A percentile compares a stretch with the other conserved stretches of the same genome.
These are phyloP conservation scores for Congeria kusceri DNA, from an alignment of 2,888 invertebrate genomes.

Conservation along the genomic window DNA sequence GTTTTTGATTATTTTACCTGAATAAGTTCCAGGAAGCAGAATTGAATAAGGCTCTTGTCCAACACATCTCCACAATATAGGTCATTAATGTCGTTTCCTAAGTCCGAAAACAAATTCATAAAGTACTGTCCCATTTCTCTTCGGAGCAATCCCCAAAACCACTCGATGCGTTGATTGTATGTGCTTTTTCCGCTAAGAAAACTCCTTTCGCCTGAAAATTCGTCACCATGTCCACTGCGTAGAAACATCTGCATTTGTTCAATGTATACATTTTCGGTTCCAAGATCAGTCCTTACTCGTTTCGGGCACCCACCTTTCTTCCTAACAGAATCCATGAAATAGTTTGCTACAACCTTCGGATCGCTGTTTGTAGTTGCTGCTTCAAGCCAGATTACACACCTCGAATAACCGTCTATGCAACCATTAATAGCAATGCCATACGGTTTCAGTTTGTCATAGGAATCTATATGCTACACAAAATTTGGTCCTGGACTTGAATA, in stretches of 20 bases:
- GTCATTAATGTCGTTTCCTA: constrained; percentile 9
- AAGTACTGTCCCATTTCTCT: constrained; percentile 23
- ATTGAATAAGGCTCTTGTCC: constrained; percentile 31
- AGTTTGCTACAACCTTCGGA: constrained; percentile 42
- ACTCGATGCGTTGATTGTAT: constrained; percentile 15
- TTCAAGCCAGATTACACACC: constrained; percentile 56
- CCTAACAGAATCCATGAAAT: constrained; percentile 40
- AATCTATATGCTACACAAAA: constrained; percentile 58
- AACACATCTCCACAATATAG: constrained; percentile 29
- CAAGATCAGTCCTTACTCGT: constrained; percentile 44
- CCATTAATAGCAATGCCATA: constrained; percentile 57
- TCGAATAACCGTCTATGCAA: constrained; percentile 57
- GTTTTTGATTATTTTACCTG: constrained; percentile 19
- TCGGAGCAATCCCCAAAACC: constrained; percentile 8
- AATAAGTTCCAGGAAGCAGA: constrained; percentile 29
- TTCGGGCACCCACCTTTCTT: constrained; percentile 44
- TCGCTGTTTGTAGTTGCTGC: constrained; percentile 49
- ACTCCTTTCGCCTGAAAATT: constrained; percentile 16
- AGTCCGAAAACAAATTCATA: constrained; percentile 17
- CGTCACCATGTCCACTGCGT: constrained; percentile 17
- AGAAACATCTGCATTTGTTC: constrained; percentile 24
- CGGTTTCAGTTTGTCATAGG: constrained; percentile 53
- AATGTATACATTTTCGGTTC: constrained; percentile 52
- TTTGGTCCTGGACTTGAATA: constrained; percentile 51
- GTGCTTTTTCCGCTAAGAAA: constrained; percentile 38